Conservation (phyloP, 1,140 invertebrate species). For the Tetramorium simillimum region DNA sequence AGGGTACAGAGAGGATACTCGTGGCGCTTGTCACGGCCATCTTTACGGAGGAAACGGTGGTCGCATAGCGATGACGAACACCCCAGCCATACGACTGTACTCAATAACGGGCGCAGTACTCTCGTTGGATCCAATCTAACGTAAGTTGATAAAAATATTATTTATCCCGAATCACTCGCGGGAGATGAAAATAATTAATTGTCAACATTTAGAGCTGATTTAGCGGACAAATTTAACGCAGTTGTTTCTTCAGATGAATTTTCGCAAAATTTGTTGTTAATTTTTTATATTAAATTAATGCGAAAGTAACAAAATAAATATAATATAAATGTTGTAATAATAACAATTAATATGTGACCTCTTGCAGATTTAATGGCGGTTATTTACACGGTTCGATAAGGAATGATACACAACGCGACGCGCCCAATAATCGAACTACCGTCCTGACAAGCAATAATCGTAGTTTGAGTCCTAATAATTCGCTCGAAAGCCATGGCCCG, state of each 20-base stretch:
- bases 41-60: conserved; percentile 87
- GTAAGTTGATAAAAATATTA: conserved; percentile 70
- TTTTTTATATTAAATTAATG: not conserved
- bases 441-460: conserved; percentile 86
- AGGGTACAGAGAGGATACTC: conserved; percentile 89
- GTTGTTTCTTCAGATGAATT: too few species aligned
- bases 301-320: not conserved
- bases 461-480: conserved; percentile 90
- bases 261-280: not conserved
- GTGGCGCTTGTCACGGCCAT: conserved; percentile 89
- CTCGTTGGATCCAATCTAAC: conserved; percentile 77
- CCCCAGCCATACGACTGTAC: conserved; percentile 84
- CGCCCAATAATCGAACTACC: conserved; percentile 85
- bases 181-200: not conserved
- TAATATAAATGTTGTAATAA: not conserved
- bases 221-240: not conserved
- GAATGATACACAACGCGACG: conserved; percentile 90
- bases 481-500: conserved; percentile 85
- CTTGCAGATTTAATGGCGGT: conserved; percentile 87
- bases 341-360: conserved; percentile 15
- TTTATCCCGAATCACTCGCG: not conserved
- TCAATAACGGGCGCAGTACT: conserved; percentile 87
- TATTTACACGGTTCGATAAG: conserved; percentile 85
- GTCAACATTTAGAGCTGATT: not conserved
- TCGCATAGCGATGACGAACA: conserved; percentile 83